phyloP scores from a whole-genome alignment of 2,888 invertebrate species.

The Leucophora obtusa region DNA sequence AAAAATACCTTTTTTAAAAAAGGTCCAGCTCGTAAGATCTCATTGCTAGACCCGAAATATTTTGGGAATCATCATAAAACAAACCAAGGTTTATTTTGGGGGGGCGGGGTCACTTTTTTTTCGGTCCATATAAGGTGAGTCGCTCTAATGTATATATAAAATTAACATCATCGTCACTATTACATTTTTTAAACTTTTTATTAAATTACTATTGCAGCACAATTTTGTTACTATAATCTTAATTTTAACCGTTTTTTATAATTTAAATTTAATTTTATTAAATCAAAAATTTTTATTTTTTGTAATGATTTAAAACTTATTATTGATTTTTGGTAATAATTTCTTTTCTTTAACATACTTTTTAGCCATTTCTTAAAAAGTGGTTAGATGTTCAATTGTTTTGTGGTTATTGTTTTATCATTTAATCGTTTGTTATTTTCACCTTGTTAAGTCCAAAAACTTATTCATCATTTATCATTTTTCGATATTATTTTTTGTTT shows the following conservation, averaged over 20 bases:
- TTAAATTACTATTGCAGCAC: conserved; percentile 56
- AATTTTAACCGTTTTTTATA: conserved; percentile 31
- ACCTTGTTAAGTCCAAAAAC: conserved; percentile 55
- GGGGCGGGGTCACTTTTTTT: no score
- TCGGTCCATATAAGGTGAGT: no score
- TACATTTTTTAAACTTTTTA: conserved; percentile 26
- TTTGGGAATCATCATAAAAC: no score
- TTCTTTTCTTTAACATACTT: conserved; percentile 29
- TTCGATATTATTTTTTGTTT: conserved; percentile 21
- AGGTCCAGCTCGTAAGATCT: no score
- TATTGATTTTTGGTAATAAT: conserved; percentile 61
- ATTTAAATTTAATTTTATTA: conserved; percentile 50
- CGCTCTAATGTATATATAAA: no score
- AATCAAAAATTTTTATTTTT: conserved; percentile 35
- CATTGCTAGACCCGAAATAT: no score
- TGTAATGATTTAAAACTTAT: conserved; percentile 56
- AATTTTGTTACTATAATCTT: conserved; percentile 33
- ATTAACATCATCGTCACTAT: conserved; percentile 39
- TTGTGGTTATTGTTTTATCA: conserved; percentile 33
- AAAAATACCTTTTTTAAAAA: no score
- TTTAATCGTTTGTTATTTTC: conserved; percentile 34
- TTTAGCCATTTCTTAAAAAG: conserved; percentile 51
- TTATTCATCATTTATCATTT: conserved; percentile 61
- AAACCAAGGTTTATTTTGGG: no score
- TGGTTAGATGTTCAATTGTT: conserved; percentile 35